Percentiles rank a stretch among this genome's conserved stretches.
Conservation (phyloP, 2,113 vertebrate genomes). For the Machaerirhynchus nigripectus region DNA sequence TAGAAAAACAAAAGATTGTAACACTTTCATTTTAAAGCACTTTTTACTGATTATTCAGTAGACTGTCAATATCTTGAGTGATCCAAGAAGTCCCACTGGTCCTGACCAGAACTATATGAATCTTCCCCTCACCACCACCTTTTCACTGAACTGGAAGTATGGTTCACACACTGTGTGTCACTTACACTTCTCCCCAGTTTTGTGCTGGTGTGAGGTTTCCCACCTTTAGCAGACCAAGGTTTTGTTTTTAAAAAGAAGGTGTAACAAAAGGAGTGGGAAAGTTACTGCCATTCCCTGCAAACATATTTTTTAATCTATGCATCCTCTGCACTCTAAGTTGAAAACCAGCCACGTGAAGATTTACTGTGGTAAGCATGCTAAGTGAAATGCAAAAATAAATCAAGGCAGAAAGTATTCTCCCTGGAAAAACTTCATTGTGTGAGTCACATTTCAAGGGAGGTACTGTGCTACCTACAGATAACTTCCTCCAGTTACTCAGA, state of each 20-base stretch:
- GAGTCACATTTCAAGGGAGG: not conserved
- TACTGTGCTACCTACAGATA: not conserved
- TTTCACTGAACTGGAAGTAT: not conserved
- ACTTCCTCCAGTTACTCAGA: not conserved
- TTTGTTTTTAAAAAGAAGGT: not conserved
- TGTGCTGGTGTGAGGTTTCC: not conserved
- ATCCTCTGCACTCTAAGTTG: not conserved
- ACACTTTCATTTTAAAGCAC: not conserved
- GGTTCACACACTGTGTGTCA: not conserved
- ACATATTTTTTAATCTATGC: not conserved
- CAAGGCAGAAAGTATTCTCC: not conserved
- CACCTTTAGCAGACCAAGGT: not conserved
- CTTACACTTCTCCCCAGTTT: not conserved
- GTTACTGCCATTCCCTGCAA: not conserved
- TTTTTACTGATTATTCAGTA: not conserved
- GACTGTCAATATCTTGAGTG: not conserved
- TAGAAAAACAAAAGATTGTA: not conserved
- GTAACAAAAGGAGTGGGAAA: not conserved
- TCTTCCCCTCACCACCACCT: not conserved
- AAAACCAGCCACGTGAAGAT: not conserved
- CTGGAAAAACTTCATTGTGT: not conserved
- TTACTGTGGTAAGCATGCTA: not conserved
- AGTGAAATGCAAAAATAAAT: not conserved
- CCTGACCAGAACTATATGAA: not conserved
- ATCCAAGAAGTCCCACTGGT: not conserved